Conservation (phyloP, 2,888 invertebrate species). For the Alloplasta piceator region DNA sequence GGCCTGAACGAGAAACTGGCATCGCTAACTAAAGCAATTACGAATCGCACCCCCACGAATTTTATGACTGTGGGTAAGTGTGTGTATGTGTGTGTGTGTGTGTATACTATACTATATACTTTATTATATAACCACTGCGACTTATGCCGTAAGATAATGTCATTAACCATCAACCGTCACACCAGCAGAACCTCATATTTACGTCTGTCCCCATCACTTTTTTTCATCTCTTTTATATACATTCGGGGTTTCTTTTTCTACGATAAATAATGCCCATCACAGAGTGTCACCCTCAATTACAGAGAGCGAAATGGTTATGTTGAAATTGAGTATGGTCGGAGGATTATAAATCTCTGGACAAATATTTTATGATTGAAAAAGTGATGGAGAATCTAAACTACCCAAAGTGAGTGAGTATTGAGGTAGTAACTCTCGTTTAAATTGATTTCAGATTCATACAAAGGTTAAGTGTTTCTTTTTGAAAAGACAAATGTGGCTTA, state of each 20-base stretch:
- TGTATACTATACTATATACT: too few species aligned
- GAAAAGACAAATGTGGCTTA: too few species aligned
- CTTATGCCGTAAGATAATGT: conserved; percentile 76
- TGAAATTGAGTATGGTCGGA: conserved; percentile 5
- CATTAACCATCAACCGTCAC: conserved; percentile 72
- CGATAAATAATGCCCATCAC: not conserved
- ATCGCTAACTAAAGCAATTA: conserved; percentile 80
- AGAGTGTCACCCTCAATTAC: conserved; percentile 15
- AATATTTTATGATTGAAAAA: conserved; percentile 9
- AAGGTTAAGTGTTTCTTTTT: too few species aligned
- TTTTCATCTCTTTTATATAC: conserved; percentile 28
- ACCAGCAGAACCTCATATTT: conserved; percentile 51
- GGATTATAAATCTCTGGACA: conserved; percentile 27
- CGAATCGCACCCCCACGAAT: conserved; percentile 68
- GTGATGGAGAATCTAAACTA: too few species aligned
- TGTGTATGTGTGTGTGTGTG: not conserved
- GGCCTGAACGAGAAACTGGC: conserved; percentile 64
- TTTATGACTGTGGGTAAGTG: conserved; percentile 45
- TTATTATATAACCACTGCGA: conserved; percentile 64
- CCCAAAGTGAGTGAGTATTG: too few species aligned
- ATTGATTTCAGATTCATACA: too few species aligned
- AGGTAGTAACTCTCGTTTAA: too few species aligned
- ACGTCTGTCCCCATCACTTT: conserved; percentile 30
- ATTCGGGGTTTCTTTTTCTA: conserved; percentile 18
- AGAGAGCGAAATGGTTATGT: not conserved